phyloP scores from a whole-genome alignment of 2,797 vertebrate species.

The Aeoliscus strigatus region DNA sequence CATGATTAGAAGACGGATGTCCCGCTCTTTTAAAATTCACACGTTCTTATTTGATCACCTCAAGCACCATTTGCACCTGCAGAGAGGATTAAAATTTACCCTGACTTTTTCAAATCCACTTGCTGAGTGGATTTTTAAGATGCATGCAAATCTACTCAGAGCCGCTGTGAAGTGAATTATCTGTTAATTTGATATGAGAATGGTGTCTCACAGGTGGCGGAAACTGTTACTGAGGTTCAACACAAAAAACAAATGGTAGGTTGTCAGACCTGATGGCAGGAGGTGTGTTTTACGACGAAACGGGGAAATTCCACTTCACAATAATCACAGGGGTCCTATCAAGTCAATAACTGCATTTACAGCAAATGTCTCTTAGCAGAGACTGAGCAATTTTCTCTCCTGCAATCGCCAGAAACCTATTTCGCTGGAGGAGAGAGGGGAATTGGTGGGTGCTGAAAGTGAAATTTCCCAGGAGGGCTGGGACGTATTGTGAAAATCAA shows the following conservation, averaged over 20 bases:
- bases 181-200: conserved; percentile 22
- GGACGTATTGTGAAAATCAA: conserved; percentile 57
- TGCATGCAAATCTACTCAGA: conserved; percentile 25
- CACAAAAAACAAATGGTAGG: conserved; percentile 10
- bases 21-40: conserved; percentile 21
- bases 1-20: too few relatives aligned
- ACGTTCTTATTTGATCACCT: conserved; percentile 34
- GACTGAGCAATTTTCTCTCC: conserved; percentile 48
- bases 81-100: conserved; percentile 42
- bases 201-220: conserved; percentile 13
- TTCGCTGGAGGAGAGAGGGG: conserved; percentile 34
- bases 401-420: conserved; percentile 50
- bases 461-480: conserved; percentile 60
- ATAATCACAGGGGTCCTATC: conserved; percentile 62
- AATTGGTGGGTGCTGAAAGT: conserved; percentile 48
- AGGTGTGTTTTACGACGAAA: conserved; percentile 37
- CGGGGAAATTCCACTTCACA: conserved; percentile 51
- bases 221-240: conserved; percentile 4
- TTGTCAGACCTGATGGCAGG: conserved; percentile 17
- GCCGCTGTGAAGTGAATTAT: neutral
- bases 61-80: conserved; percentile 20
- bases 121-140: conserved; percentile 16
- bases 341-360: conserved; percentile 56
- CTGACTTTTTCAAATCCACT: conserved; percentile 21
- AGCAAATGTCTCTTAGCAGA: conserved; percentile 47